Conservation (phyloP, 2,888 invertebrate genomes). For the Tanaodytes sp. region DNA sequence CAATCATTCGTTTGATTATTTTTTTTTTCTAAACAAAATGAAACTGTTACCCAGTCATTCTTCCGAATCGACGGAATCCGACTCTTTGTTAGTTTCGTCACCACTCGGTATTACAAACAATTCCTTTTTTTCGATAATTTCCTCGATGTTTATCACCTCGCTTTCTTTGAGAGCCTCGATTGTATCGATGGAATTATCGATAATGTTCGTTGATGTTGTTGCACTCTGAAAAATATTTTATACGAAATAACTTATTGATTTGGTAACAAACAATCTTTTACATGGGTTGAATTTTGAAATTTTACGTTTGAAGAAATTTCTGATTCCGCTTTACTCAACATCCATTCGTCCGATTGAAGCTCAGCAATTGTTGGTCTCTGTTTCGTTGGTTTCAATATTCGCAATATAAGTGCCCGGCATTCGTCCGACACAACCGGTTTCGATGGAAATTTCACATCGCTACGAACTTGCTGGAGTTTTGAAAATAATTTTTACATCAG, state of each 20-base stretch:
- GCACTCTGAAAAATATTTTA: conserved; percentile 22
- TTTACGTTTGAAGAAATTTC: conserved; percentile 57
- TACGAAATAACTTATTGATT: conserved; percentile 21
- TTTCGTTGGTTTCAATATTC: conserved; percentile 82
- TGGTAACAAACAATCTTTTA: conserved; percentile 36
- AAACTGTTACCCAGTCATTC: too few species aligned
- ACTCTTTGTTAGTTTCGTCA: too few species aligned
- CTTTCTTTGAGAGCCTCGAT: too few species aligned
- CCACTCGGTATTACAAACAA: too few species aligned
- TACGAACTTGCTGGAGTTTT: conserved; percentile 81
- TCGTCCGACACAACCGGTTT: conserved; percentile 79
- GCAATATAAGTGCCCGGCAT: conserved; percentile 81
- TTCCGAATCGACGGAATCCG: too few species aligned
- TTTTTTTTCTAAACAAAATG: too few species aligned
- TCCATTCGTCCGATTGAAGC: conserved; percentile 82
- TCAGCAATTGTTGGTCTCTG: conserved; percentile 78
- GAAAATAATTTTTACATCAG: too few species aligned
- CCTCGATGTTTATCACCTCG: too few species aligned
- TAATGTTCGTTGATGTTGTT: too few species aligned
- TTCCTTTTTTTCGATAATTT: too few species aligned
- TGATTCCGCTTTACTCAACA: conserved; percentile 57
- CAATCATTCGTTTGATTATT: too few species aligned
- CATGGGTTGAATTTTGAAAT: not conserved
- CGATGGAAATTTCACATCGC: conserved; percentile 80
- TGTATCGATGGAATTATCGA: too few species aligned